A percentile compares a stretch with the other conserved stretches of the same genome.
Evolutionary conservation across 1,140 invertebrate species (phyloP).

Genomic region (Cepaea nemoralis): DNA sequence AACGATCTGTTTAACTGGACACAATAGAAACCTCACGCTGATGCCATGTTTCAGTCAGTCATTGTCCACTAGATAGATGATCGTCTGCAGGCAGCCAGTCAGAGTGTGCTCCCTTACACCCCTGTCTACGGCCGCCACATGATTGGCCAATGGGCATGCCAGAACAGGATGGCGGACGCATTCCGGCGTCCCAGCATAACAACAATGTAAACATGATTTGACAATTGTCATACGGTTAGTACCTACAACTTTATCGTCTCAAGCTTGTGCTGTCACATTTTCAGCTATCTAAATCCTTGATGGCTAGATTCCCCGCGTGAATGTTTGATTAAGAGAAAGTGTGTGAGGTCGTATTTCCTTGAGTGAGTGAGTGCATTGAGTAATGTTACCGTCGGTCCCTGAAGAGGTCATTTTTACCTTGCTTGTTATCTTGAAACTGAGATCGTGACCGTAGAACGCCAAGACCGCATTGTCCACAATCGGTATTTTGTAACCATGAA

Average conservation of each 20-base stretch:
- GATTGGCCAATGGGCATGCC: slow-evolving; percentile 39
- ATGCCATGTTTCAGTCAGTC: neutral
- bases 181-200: slow-evolving; percentile 38
- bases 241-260: neutral
- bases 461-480: too few relatives aligned
- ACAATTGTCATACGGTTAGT: neutral
- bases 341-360: neutral
- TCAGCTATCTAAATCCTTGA: neutral
- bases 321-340: neutral
- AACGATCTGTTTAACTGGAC: too few relatives aligned
- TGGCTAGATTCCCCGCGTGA: neutral
- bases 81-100: neutral
- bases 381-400: neutral
- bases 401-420: neutral
- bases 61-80: too few relatives aligned
- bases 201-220: slow-evolving; percentile 44
- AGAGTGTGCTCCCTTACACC: slow-evolving; percentile 15
- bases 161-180: slow-evolving; percentile 38
- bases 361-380: neutral
- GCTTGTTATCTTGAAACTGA: too few relatives aligned
- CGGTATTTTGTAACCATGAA: too few relatives aligned
- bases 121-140: slow-evolving; percentile 17
- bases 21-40: too few relatives aligned
- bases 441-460: too few relatives aligned
- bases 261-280: neutral